These are phyloP conservation scores for Falcaria lacertinaria DNA, from an alignment of 2,888 invertebrate genomes.

Conservation along the genomic window DNA sequence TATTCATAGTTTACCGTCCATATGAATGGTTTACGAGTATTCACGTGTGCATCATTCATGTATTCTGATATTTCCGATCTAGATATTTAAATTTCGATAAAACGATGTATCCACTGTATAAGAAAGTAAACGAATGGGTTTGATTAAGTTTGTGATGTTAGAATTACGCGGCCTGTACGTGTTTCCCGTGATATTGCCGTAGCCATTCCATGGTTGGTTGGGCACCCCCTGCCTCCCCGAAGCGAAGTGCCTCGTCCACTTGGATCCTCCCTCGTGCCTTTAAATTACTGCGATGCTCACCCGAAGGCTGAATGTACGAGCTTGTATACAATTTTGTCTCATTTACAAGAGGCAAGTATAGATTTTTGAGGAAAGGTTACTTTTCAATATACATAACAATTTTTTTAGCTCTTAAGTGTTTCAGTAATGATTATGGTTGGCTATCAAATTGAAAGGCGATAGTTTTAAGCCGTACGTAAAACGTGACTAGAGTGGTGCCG, in stretches of 20 bases:
- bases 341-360: conserved; percentile 21
- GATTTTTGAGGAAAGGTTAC: conserved; percentile 8
- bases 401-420: conserved; percentile 1
- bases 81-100: conserved; percentile 53
- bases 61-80: conserved; percentile 56
- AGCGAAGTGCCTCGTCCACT: conserved; percentile 30
- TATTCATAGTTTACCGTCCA: conserved; percentile 50
- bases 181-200: conserved; percentile 21
- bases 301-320: conserved; percentile 32
- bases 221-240: conserved; percentile 30
- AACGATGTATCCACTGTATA: conserved; percentile 26
- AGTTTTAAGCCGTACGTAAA: conserved; percentile 31
- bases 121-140: conserved; percentile 14
- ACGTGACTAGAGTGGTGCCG: conserved; percentile 17
- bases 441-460: conserved; percentile 44
- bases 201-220: conserved; percentile 44
- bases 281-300: conserved; percentile 37
- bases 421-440: conserved; percentile 28
- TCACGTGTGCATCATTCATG: conserved; percentile 39
- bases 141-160: conserved; percentile 24
- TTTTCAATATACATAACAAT: conserved; percentile 15
- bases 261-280: conserved; percentile 33
- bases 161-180: conserved; percentile 16
- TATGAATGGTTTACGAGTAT: conserved; percentile 43
- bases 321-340: conserved; percentile 37